Base-by-base conservation (phyloP, 2,797 vertebrate genomes). In the Setipinna tenuifilis region DNA sequence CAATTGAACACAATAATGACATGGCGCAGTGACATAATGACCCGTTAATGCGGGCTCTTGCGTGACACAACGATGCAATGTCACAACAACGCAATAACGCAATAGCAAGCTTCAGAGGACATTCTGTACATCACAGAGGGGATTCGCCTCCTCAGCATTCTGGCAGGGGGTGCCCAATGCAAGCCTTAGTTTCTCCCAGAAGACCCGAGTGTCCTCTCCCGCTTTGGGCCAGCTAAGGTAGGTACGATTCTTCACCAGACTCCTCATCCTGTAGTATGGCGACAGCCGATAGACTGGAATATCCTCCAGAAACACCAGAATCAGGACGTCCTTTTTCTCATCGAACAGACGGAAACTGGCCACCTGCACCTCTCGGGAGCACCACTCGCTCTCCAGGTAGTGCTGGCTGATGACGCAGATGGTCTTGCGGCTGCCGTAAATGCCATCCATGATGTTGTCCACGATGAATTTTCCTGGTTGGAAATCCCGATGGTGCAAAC, bases 381-480 rank as follows among this genome's bases (percentile, higher is more conserved):
- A 96, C 95, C 95, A 96, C 86, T 94, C 95, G 17, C 95, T 95
- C 88, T 93, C 91, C 0, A 96, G 91, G 84, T 95, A 96, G 83
- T 84, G 85, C 19, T 23, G 89, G 41, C 93, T 96, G 93, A 96
- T 93, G 41, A 96, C 89, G 83, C 95, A 96, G 89, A 96, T 93
- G 81, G 95, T 96, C 92, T 96, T 96, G 58, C 94, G 93, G 91
- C 95, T 96, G 14, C 91, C 91, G 35, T 96, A 96, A 59, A 96
- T 96, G 83, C 93, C 92, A 3, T 96, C 93, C 1, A 95, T 90
- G 21, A 96, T 95, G 89, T 96, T 96, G 3, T 96, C 94, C 31
- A 96, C 89, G 88, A 96, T 96, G 81, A 92, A 80, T 68, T 87
- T 95, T 10, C 95, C 96, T 91, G 92, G 90, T 81, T 88, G 87